Evolutionary conservation across 2,888 invertebrate species (phyloP).

Genomic region (Netelia inedita): DNA sequence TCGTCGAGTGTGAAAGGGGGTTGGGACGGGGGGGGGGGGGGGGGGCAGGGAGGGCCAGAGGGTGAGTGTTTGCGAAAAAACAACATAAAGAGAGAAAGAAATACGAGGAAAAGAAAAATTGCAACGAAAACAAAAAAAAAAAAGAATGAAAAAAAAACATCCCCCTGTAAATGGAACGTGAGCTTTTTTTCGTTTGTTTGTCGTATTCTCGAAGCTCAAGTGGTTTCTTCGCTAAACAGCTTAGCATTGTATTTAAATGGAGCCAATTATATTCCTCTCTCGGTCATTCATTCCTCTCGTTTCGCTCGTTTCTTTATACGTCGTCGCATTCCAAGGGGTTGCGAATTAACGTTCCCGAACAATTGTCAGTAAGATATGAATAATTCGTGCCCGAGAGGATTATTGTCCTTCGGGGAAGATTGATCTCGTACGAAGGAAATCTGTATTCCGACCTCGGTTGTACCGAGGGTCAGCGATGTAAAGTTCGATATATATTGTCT

Average conservation of each 20-base stretch:
- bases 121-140: background rate
- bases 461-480: constrained; percentile 47
- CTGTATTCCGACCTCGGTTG: constrained; percentile 42
- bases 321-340: background rate
- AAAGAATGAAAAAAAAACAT: background rate
- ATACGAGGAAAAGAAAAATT: constrained; percentile 7
- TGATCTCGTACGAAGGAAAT: constrained; percentile 48
- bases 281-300: too few species aligned
- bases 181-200: background rate
- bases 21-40: background rate
- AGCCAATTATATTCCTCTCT: constrained; percentile 1
- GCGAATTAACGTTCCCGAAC: background rate
- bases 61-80: background rate
- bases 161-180: background rate
- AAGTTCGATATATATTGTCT: constrained; percentile 5
- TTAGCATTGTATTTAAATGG: constrained; percentile 52
- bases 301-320: background rate
- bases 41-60: too few species aligned
- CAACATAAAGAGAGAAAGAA: background rate
- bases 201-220: background rate
- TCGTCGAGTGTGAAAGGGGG: constrained; percentile 15
- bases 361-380: constrained; percentile 1
- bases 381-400: constrained; percentile 32
- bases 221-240: constrained; percentile 24
- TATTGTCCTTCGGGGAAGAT: constrained; percentile 39